Evolutionary conservation across 1,140 invertebrate species (phyloP).

Genomic region (Heliconius hewitsoni): DNA sequence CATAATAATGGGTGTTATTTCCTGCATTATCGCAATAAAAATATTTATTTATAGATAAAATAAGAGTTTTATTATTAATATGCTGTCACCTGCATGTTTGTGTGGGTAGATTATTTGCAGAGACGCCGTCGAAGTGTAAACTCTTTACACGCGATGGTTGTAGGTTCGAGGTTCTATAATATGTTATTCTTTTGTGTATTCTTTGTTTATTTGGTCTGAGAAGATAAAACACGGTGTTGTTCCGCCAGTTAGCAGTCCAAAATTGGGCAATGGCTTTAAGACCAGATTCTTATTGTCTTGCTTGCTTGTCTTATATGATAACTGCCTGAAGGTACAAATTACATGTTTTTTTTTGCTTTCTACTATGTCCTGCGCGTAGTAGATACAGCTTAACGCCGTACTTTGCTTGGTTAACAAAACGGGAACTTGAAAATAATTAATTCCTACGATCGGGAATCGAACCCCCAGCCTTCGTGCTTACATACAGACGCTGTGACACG

Average conservation of each 20-base stretch:
- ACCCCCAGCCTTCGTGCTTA: too few species aligned
- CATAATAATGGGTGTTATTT: conserved; percentile 30
- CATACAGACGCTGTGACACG: too few species aligned
- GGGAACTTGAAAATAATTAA: too few species aligned
- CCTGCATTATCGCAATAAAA: conserved; percentile 29
- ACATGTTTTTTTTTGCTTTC: too few species aligned
- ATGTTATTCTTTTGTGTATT: background rate
- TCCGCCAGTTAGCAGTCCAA: background rate
- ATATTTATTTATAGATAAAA: conserved; percentile 23
- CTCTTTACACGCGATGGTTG: background rate
- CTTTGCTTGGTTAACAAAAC: too few species aligned
- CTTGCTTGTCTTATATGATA: too few species aligned
- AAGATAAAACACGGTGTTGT: background rate
- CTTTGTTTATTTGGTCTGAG: background rate
- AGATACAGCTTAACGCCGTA: too few species aligned
- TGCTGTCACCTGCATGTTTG: background rate
- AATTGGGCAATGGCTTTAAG: too few species aligned
- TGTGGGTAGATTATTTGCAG: background rate
- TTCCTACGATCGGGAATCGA: too few species aligned
- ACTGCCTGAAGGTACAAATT: too few species aligned
- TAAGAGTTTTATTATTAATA: background rate
- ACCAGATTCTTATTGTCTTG: too few species aligned
- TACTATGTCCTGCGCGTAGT: too few species aligned
- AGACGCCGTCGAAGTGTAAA: background rate
- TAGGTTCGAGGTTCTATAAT: background rate